Evolutionary conservation across 1,140 invertebrate genomes (phyloP).

Genomic region (Venustaconcha ellipsiformis): DNA sequence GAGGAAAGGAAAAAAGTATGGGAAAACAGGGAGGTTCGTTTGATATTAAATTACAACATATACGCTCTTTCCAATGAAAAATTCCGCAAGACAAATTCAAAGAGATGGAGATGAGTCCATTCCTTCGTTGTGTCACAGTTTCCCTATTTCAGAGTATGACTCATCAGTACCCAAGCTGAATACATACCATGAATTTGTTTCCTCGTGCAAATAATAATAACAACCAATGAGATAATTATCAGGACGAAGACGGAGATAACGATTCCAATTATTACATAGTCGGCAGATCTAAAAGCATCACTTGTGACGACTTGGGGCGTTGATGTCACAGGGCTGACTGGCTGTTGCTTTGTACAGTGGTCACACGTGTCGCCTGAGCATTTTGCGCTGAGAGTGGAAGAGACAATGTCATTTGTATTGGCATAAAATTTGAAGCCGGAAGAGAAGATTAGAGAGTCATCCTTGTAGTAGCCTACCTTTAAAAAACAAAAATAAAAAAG

Average conservation of each 20-base stretch:
- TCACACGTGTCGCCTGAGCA: slow-evolving; percentile 24
- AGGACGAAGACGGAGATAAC: slow-evolving; percentile 33
- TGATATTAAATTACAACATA: too few relatives aligned
- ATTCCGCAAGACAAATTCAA: too few relatives aligned
- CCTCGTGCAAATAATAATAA: slow-evolving; percentile 38
- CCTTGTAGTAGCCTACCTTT: slow-evolving; percentile 45
- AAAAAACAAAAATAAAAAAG: slow-evolving; percentile 1
- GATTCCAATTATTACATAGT: slow-evolving; percentile 41
- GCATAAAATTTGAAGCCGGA: slow-evolving; percentile 30
- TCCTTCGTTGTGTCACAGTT: too few relatives aligned
- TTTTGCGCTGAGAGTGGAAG: slow-evolving; percentile 8
- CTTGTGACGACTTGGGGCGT: neutral
- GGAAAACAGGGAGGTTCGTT: too few relatives aligned
- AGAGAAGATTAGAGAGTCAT: slow-evolving; percentile 14
- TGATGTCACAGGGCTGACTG: neutral
- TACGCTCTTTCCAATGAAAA: too few relatives aligned
- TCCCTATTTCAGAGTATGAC: too few relatives aligned
- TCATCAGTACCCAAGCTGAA: neutral
- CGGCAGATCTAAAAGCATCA: slow-evolving; percentile 28
- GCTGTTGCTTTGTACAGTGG: slow-evolving; percentile 10
- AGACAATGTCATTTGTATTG: slow-evolving; percentile 7
- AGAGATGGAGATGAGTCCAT: too few relatives aligned
- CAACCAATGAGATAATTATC: slow-evolving; percentile 25
- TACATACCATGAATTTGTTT: slow-evolving; percentile 35
- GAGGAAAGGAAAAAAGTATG: too few relatives aligned